Conservation (phyloP, 35 echinoderm and acorn worm species). For the Eucidaris tribuloides region DNA sequence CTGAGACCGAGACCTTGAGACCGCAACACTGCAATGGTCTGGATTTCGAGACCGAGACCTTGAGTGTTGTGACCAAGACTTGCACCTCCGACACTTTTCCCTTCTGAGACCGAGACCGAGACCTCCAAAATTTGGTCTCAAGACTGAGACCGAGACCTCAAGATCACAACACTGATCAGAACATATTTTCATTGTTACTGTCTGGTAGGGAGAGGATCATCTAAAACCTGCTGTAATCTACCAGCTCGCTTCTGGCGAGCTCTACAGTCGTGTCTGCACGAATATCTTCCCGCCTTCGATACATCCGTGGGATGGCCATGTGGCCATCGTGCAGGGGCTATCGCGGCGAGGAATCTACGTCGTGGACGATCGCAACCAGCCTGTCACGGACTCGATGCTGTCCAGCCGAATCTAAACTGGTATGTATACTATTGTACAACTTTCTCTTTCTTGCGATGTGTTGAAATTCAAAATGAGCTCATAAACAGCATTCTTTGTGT, state of each 20-base stretch:
- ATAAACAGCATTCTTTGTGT: too few species aligned
- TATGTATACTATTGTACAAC: too few species aligned
- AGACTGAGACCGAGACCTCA: too few species aligned
- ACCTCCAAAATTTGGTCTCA: too few species aligned
- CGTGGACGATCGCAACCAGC: slow-evolving; percentile 60
- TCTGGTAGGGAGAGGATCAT: slow-evolving; percentile 78
- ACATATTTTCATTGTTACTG: slow-evolving; percentile 1
- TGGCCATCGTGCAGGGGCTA: slow-evolving; percentile 76
- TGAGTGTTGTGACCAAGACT: too few species aligned
- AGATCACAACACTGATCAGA: background rate
- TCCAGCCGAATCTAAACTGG: too few species aligned
- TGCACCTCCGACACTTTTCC: background rate
- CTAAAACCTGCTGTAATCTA: slow-evolving; percentile 85
- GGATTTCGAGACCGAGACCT: background rate
- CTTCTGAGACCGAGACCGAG: too few species aligned
- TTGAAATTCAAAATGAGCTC: too few species aligned
- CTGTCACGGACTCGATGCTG: slow-evolving; percentile 72
- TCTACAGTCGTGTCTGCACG: slow-evolving; percentile 73
- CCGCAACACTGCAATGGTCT: too few species aligned
- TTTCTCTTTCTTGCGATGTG: too few species aligned
- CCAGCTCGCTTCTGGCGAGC: slow-evolving; percentile 79
- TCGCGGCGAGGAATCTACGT: slow-evolving; percentile 82
- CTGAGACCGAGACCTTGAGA: too few species aligned
- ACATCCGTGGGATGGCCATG: slow-evolving; percentile 82
- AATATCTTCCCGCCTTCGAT: slow-evolving; percentile 68